Base-by-base conservation (phyloP, 2,888 invertebrate species). In the Nysson spinosus region DNA sequence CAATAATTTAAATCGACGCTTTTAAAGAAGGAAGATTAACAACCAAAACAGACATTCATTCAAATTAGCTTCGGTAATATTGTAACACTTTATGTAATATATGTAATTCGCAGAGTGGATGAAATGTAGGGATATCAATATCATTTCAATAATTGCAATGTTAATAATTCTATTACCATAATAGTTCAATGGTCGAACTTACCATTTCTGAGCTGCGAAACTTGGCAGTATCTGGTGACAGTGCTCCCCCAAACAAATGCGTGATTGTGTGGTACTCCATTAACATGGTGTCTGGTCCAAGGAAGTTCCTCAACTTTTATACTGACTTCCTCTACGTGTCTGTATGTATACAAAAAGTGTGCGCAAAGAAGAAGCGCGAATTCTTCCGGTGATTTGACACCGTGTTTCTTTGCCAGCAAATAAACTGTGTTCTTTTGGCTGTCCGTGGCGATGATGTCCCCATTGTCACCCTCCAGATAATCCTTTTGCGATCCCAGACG, bases 361-460 rank as follows among this genome's bases (percentile, higher is more conserved):
- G 91, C 90, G 78, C 92, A 91, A 12, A 95, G 89, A n/a, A 93
- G 87, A 14, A 94, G 88, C 0, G 91, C 94, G 83, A 95, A 95
- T 78, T 92, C 92, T 85, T 95, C 95, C 0, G 94, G 93, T 19
- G 92, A 92, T 75, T 92, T 91, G 22, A 95, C 91, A 43, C 94
- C 95, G 82, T 93, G 89, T 79, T 94, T 93, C 82, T 94, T 94
- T 4, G 95, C 95, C 72, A 95, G 85, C 30, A 95, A 86, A 82
- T 94, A 95, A 28, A 95, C 92, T 0, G 94, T 94, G 82, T 95
- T 95, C 87, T 95, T 95, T 84, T 95, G 95, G 0, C 94, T 93
- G 81, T 95, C 95, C 0, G 95, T 95, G 7, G 94, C 94, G 12
- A 95, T 92, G 62, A 95, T 93, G 80, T 94, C 93, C 46, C 91